Conservation (phyloP, 2,113 vertebrate genomes). For the Daubentonia madagascariensis region DNA sequence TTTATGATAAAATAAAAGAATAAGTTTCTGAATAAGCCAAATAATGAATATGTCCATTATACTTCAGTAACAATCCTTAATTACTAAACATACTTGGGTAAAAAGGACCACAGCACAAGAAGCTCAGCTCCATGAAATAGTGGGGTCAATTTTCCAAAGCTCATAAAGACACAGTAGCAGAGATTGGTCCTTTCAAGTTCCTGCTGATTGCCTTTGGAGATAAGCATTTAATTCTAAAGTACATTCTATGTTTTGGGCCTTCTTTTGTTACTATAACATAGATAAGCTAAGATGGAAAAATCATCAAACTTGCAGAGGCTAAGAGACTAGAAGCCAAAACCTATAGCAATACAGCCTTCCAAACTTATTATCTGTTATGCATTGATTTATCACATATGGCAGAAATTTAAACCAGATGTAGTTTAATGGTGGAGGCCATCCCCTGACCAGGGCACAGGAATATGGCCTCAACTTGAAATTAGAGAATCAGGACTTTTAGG, state of each 20-base stretch:
- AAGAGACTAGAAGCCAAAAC: slow-evolving; percentile 3
- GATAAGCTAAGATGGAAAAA: slow-evolving; percentile 24
- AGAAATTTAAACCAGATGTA: slow-evolving; percentile 55
- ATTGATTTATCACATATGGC: slow-evolving; percentile 33
- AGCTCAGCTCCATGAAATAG: neutral
- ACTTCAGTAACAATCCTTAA: neutral
- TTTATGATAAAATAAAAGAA: slow-evolving; percentile 6
- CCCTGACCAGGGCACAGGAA: neutral
- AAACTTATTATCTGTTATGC: slow-evolving; percentile 9
- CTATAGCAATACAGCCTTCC: neutral
- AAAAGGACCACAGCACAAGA: neutral
- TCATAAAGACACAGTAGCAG: neutral
- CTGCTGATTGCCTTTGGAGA: neutral
- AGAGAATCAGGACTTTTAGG: neutral
- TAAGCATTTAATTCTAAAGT: neutral
- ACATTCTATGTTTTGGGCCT: neutral
- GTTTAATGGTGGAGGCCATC: neutral
- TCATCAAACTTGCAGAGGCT: slow-evolving; percentile 18
- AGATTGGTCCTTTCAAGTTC: neutral
- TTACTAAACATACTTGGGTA: neutral
- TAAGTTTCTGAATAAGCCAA: neutral
- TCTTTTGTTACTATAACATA: neutral
- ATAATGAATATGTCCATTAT: neutral
- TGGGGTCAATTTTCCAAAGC: neutral
- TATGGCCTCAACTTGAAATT: neutral